Evolutionary conservation across 1,140 invertebrate genomes (phyloP), one percentile per base, ranked within the genome.

Genomic region (Caerostris extrusa): DNA sequence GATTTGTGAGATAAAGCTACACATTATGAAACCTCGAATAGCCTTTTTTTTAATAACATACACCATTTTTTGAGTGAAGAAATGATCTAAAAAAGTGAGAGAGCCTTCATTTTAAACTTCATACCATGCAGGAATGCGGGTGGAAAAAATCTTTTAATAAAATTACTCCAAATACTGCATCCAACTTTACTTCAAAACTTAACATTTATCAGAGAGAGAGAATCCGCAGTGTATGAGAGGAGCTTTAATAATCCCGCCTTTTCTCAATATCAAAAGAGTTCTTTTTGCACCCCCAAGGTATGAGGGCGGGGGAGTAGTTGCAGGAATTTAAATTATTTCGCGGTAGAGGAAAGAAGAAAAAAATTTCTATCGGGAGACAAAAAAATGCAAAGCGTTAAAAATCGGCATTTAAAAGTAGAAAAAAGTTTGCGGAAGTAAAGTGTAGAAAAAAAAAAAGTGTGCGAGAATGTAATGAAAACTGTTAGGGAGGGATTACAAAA

Each of bases 231-330:
- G 34, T 50, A 77, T 77, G 71, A 77, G 71, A 50, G 12, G 34
- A 77, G 71, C 71, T 77, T 34, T 77, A 77, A 77, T 77, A 77
- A 77, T 53, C 53, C 71, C 12, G 34, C 71, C 34, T 53, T 77
- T 77, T 77, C 71, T 77, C 71, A 77, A 77, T 77, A 77, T 77
- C 71, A 77, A 77, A 77, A 50, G 34, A 53, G 50, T 53, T 50
- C 7, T 5, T 10, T 50, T 34, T 12, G 3, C 12, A 34, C 71
- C 71, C 69, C 12, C 34, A 10, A 77, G 71, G 71, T 53, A 77
- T 50, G 34, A 34, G 34, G 12, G 10, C 4, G 3, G 50, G 71
- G 34, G 7, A 71, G 69, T 10, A 10, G 50, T 14, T 10, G 53
- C 34, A 53, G 3, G 14, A 77, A 77, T 77, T 77, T 77, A 53